Conservation (phyloP, 2,113 vertebrate species). For the Motacilla tschutschensis region DNA sequence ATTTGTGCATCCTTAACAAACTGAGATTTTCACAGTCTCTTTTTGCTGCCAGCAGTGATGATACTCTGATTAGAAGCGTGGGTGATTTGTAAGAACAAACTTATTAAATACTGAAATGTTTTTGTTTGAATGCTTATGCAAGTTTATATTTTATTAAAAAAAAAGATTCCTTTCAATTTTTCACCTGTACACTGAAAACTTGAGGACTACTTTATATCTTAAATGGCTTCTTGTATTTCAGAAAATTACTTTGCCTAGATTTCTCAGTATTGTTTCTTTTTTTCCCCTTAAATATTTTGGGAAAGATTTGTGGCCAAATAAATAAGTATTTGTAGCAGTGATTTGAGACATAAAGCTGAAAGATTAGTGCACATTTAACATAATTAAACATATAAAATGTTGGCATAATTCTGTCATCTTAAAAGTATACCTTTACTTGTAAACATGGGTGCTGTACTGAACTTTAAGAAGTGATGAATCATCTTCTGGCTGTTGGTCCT, state of each 20-base stretch:
- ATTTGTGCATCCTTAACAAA: neutral
- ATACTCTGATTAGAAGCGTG: neutral
- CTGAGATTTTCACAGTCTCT: neutral
- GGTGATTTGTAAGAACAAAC: neutral
- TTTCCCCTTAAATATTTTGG: neutral
- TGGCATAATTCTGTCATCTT: neutral
- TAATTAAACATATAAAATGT: neutral
- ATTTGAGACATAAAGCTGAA: neutral
- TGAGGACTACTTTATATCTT: neutral
- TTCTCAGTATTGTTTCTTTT: neutral
- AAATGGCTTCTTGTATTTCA: neutral
- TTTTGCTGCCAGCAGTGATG: neutral
- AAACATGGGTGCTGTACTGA: neutral
- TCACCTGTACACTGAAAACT: neutral
- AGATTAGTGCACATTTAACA: neutral
- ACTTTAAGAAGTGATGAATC: conserved; percentile 4
- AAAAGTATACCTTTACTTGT: neutral
- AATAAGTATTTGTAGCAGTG: neutral
- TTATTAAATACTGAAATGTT: neutral
- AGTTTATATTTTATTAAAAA: neutral
- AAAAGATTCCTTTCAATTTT: neutral
- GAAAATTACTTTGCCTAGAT: neutral
- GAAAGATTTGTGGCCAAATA: neutral
- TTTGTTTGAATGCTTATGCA: neutral
- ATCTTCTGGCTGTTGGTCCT: conserved; percentile 8